Conservation (phyloP, 2,888 invertebrate species). For the Miltochrista miniata region DNA sequence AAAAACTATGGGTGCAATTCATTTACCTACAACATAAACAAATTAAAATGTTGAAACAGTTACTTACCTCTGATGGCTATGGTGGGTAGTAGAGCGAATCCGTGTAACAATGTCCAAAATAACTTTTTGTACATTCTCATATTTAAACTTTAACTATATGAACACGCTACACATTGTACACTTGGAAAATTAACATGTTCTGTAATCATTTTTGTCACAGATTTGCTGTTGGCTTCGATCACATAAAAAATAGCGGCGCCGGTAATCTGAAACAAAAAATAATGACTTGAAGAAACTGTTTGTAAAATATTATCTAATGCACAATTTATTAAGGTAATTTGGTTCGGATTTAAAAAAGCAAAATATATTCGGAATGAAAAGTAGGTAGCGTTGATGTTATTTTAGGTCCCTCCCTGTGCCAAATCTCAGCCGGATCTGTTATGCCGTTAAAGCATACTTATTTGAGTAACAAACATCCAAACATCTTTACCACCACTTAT, state of each 20-base stretch:
- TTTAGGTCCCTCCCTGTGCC: too few relatives aligned
- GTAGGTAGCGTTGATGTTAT: too few relatives aligned
- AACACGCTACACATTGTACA: background rate
- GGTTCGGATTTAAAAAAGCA: too few relatives aligned
- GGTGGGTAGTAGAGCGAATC: conserved; percentile 52
- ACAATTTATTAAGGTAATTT: too few relatives aligned
- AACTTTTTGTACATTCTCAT: conserved; percentile 49
- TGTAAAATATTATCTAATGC: background rate
- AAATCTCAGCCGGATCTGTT: too few relatives aligned
- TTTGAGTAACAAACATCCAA: too few relatives aligned
- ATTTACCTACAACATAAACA: too few relatives aligned
- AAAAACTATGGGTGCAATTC: too few relatives aligned
- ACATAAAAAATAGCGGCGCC: background rate
- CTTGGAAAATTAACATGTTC: background rate
- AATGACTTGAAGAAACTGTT: background rate
- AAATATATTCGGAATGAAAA: too few relatives aligned
- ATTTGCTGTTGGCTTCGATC: background rate
- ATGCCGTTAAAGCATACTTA: too few relatives aligned
- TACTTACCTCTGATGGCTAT: conserved; percentile 53
- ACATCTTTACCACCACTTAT: too few relatives aligned
- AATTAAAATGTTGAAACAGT: background rate
- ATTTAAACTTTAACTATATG: conserved; percentile 15
- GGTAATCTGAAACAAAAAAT: conserved; percentile 29
- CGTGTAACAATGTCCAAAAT: conserved; percentile 49
- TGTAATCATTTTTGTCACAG: conserved; percentile 2